Evolutionary conservation across 2,113 vertebrate species (phyloP), one percentile per base, ranked within the genome.

Genomic region (Corythaeola cristata): DNA sequence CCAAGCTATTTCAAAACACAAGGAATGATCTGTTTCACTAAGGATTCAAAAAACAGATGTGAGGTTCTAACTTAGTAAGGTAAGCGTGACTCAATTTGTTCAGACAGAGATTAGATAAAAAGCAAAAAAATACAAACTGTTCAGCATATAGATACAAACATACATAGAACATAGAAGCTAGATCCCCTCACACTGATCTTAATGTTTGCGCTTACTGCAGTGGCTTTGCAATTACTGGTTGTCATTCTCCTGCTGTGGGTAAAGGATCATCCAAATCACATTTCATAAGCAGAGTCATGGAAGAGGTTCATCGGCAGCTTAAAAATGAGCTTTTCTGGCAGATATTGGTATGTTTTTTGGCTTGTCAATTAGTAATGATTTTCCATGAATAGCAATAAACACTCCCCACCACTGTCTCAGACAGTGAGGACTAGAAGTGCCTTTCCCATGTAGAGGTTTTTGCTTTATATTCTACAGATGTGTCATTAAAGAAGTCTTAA

Each of bases 321-420:
- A 79, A 93, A 90, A 86, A 82, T 71, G 14, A 74, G 55, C n/a
- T 87, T 82, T 95, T 95, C 82, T 97, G 93, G 92, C 67, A 94
- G 39, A 58, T 90, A 86, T 24, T 17, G 24, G 23, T 85, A 96
- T 95, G 69, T 33, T 91, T 96, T 97, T 95, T 96, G 94, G 89
- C 85, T 94, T 89, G 69, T 94, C 78, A 88, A 49, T 95, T 83
- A 90, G 67, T 86, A 95, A 90, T 76, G 84, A 78, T 92, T 95
- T 97, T 96, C 94, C 95, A 94, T 74, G 91, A 91, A 91, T 8
- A 91, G 75, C 68, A 97, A 95, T 95, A 96, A 95, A 94, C 87
- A 80, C 77, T 94, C 55, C 22, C 44, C 71, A 93, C 41, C 50
- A 53, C 44, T 6, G 21, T 88, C 85, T 96, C 56, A 88, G 88